Percentiles rank a stretch among this genome's conserved stretches.
Conservation (phyloP, 2,113 vertebrate species). For the Megaceryle torquata region DNA sequence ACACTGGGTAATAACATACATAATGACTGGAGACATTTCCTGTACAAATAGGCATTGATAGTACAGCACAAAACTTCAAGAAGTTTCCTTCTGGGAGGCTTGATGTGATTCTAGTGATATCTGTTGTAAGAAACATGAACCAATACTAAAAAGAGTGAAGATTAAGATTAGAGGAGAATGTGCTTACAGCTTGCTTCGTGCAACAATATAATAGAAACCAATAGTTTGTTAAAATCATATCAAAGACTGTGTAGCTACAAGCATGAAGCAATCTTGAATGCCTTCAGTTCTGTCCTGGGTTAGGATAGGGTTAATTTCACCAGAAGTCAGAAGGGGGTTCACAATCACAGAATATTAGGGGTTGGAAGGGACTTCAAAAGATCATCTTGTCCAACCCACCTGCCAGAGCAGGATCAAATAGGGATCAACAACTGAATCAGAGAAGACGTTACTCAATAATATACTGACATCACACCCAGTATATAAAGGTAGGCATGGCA, state of each 20-base stretch:
- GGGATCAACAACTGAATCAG: too few relatives aligned
- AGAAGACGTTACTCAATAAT: too few relatives aligned
- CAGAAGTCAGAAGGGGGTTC: too few relatives aligned
- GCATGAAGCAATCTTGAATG: not conserved
- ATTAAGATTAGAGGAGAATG: not conserved
- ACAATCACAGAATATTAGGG: too few relatives aligned
- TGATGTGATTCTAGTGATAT: not conserved
- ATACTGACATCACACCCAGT: too few relatives aligned
- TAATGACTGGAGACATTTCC: not conserved
- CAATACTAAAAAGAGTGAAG: not conserved
- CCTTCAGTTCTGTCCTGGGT: not conserved
- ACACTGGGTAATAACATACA: not conserved
- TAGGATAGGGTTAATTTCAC: too few relatives aligned
- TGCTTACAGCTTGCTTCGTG: not conserved
- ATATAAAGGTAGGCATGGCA: too few relatives aligned
- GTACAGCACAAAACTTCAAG: not conserved
- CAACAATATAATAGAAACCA: not conserved
- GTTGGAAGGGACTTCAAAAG: too few relatives aligned
- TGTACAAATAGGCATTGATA: not conserved
- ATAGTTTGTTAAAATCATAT: not conserved
- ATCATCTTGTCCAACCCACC: too few relatives aligned
- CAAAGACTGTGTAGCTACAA: not conserved
- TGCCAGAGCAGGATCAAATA: too few relatives aligned
- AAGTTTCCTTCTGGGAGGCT: not conserved
- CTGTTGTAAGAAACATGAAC: not conserved